A percentile compares a stretch with the other conserved stretches of the same genome.
Conservation (phyloP, 1,140 invertebrate genomes). For the Batillaria attramentaria region DNA sequence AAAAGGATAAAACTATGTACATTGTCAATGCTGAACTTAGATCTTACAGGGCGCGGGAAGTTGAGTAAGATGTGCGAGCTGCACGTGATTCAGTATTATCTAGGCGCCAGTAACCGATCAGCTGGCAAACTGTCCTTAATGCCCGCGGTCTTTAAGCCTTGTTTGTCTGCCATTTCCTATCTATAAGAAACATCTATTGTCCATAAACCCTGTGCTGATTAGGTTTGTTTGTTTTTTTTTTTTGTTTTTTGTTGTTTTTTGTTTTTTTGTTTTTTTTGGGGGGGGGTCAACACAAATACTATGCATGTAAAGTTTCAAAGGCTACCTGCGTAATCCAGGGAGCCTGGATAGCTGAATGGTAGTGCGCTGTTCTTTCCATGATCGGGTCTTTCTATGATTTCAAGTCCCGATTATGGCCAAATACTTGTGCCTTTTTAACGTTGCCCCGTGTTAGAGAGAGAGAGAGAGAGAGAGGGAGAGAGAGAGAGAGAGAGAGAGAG, state of each 20-base stretch:
- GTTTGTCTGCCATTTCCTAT: too few species aligned
- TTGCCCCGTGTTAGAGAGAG: constrained; percentile 50
- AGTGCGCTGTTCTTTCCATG: constrained; percentile 97
- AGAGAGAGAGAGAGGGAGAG: too few species aligned
- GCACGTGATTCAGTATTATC: neutral
- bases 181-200: too few species aligned
- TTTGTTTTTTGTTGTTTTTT: too few species aligned
- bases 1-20: neutral
- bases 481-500: too few species aligned
- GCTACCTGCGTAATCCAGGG: constrained; percentile 77
- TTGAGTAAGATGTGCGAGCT: neutral
- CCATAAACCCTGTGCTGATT: too few species aligned
- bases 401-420: constrained; percentile 54
- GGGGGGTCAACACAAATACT: neutral
- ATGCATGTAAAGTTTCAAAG: too few species aligned
- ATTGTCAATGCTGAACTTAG: neutral
- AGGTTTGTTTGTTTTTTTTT: too few species aligned
- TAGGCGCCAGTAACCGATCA: too few species aligned
- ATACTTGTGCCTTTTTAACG: too few species aligned
- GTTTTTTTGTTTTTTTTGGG: neutral
- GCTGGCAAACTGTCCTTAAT: too few species aligned
- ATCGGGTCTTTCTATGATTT: constrained; percentile 79
- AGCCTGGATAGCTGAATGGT: constrained; percentile 88
- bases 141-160: too few species aligned
- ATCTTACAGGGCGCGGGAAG: neutral